Evolutionary conservation across 2,888 invertebrate species (phyloP).

Genomic region (Agriopis marginaria): DNA sequence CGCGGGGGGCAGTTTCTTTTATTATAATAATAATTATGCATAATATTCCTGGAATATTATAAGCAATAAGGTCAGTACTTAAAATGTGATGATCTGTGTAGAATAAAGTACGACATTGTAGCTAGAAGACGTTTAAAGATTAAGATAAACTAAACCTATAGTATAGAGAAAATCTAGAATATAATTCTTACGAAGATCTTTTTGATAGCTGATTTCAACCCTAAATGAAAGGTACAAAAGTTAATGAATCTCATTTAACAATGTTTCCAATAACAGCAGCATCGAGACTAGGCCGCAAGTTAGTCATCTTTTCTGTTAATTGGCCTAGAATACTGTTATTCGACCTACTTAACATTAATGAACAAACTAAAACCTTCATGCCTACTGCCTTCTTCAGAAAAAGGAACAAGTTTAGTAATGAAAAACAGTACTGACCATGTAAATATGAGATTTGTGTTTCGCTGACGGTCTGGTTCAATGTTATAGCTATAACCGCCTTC

Average conservation of each 20-base stretch:
- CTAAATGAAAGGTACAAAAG: neutral
- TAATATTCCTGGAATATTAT: neutral
- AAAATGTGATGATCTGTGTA: neutral
- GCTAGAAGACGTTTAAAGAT: neutral
- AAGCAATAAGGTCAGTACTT: neutral
- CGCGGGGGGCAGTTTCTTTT: neutral
- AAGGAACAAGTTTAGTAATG: neutral
- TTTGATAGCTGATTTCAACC: neutral
- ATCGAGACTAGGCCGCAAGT: conserved; percentile 6
- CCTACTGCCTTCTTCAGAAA: conserved; percentile 10
- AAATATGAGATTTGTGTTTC: conserved; percentile 2
- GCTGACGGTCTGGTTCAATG: neutral
- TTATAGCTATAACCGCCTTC: neutral
- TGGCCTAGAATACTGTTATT: conserved; percentile 18
- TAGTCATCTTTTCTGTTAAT: conserved; percentile 27
- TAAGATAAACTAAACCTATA: too few relatives aligned
- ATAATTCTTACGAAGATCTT: too few relatives aligned
- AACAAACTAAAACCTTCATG: conserved; percentile 15
- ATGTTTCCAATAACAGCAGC: neutral
- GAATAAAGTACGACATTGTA: neutral
- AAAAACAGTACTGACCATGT: conserved; percentile 18
- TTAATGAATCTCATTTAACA: neutral
- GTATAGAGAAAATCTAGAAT: too few relatives aligned
- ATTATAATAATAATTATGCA: neutral
- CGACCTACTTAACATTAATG: conserved; percentile 18